Conservation (phyloP, 2,797 vertebrate genomes). For the Semotilus atromaculatus region DNA sequence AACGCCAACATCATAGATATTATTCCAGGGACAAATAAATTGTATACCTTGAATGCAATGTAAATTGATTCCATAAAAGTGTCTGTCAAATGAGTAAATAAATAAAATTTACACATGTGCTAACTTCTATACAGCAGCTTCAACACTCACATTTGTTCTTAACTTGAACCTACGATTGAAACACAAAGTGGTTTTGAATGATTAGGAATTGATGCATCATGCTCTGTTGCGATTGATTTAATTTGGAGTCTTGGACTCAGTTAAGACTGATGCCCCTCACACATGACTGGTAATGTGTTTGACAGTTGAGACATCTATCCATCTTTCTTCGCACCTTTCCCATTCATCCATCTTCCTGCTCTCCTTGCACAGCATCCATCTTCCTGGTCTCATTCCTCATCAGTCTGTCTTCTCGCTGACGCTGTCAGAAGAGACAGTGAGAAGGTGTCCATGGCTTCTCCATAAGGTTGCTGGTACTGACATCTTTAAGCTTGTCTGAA, state of each 20-base stretch:
- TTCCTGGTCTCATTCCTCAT: slow-evolving; percentile 47
- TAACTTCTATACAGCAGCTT: background rate
- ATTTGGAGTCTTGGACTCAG: slow-evolving; percentile 1
- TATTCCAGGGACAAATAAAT: background rate
- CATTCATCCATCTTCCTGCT: slow-evolving; percentile 51
- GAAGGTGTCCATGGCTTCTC: slow-evolving; percentile 39
- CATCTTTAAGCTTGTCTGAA: slow-evolving; percentile 62
- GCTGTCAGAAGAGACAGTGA: slow-evolving; percentile 58
- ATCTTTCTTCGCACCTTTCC: slow-evolving; percentile 49
- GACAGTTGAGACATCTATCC: slow-evolving; percentile 58
- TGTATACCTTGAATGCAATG: background rate
- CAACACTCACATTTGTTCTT: background rate
- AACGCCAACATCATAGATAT: background rate
- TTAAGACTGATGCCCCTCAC: slow-evolving; percentile 30
- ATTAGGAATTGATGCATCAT: slow-evolving; percentile 29
- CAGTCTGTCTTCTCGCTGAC: slow-evolving; percentile 42
- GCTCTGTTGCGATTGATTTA: slow-evolving; percentile 33
- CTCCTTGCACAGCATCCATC: slow-evolving; percentile 54
- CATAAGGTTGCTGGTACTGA: slow-evolving; percentile 50
- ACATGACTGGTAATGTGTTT: slow-evolving; percentile 31
- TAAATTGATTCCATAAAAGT: background rate
- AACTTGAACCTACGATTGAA: background rate
- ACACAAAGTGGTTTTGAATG: slow-evolving; percentile 12
- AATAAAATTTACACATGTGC: background rate
- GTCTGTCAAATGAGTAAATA: background rate